Evolutionary conservation across 1,140 invertebrate genomes (phyloP), one percentile per base, ranked within the genome.

Genomic region (Antheraea pernyi): DNA sequence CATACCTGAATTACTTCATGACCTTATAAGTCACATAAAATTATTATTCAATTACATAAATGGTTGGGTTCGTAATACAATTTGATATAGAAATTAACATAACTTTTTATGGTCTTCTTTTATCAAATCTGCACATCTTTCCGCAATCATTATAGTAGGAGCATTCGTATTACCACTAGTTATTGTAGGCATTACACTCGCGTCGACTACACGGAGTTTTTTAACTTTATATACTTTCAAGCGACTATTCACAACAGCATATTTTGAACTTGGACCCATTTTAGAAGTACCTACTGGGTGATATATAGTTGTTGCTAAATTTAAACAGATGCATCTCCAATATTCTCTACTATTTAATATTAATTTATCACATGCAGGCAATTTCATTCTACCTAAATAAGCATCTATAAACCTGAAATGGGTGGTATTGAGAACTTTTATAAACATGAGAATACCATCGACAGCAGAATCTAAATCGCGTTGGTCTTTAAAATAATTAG

Each of bases 101-200:
- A 11, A 42, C 39, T 22, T 66, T 19, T 18, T 42, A 59, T 71
- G 53, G 59, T 71, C 93, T 84, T 94, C 93, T 86, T 95, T 96
- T 64, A 96, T 95, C 85, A 96, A 93, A 77, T 97, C 96, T 16
- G 95, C 92, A 0, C 93, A 96, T 80, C 96, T 96, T 83, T 97
- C 96, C 1, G 92, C 96, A 66, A 97, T 96, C 96, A 97, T 97
- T 59, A 96, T 95, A 0, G 93, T 94, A 0, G 96, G 94, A 0
- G 95, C 96, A 76, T 96, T 96, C 0, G 95, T 96, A 76, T 97
- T 96, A 2, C 95, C 96, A 13, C 94, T 94, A 0, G 95, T 93
- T 58, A 96, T 94, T 16, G 88, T 91, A 0, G 96, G 96, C 95
- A 97, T 97, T 39, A 97, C 94, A 70, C 95, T 97, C 19, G 95